A percentile compares a stretch with the other conserved stretches of the same genome.
phyloP scores from a whole-genome alignment of 92 coral and sea anemone species.

The Chrysogorgia sp. region DNA sequence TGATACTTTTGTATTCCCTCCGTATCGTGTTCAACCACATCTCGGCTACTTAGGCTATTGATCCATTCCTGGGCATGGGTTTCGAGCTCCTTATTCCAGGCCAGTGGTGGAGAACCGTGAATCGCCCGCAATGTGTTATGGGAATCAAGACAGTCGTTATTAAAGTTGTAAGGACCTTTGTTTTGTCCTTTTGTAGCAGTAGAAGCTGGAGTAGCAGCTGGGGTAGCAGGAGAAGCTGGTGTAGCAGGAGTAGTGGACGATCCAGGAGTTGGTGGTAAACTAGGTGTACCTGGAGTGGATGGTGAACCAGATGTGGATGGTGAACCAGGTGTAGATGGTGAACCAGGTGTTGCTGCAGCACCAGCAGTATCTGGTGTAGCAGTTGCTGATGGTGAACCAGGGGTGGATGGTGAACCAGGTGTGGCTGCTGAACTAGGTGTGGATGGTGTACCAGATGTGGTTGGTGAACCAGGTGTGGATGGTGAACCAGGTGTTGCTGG shows the following conservation, averaged over 20 bases:
- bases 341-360: background rate
- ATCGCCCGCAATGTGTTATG: constrained; percentile 85
- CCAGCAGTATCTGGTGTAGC: background rate
- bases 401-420: constrained; percentile 2
- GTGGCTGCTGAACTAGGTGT: background rate
- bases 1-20: constrained; percentile 7
- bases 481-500: background rate
- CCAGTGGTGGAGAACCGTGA: constrained; percentile 88
- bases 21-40: constrained; percentile 73
- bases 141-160: constrained; percentile 81
- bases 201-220: background rate
- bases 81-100: constrained; percentile 85
- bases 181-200: background rate
- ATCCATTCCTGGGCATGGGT: constrained; percentile 95
- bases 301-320: background rate
- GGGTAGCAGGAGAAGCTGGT: background rate
- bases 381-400: constrained; percentile 19
- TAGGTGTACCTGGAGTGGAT: background rate
- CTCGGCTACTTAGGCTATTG: constrained; percentile 78
- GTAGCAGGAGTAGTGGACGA: background rate
- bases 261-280: background rate
- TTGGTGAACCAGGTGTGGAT: background rate
- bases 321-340: background rate
- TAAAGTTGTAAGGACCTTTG: constrained; percentile 23
- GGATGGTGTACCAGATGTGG: constrained; percentile 1